Conservation (phyloP, 2,888 invertebrate genomes). For the Lithodes maja region DNA sequence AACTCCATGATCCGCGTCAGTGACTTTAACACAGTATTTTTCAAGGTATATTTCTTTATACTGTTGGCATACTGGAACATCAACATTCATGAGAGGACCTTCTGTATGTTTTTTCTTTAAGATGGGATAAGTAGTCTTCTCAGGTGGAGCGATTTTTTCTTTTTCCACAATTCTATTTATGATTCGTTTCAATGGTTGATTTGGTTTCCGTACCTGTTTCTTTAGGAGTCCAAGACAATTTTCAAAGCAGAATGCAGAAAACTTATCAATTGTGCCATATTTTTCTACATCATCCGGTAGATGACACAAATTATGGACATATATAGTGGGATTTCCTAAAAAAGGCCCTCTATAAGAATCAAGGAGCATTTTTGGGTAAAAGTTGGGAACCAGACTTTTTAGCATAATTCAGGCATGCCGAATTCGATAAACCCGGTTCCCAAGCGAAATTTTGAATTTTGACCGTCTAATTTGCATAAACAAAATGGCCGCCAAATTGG, state of each 20-base stretch:
- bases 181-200: background rate
- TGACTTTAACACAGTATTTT: slow-evolving; percentile 22
- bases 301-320: slow-evolving; percentile 17
- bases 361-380: no score
- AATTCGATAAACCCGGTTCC: no score
- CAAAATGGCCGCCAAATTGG: no score
- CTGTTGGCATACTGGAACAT: slow-evolving; percentile 10
- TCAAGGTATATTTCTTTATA: slow-evolving; percentile 18
- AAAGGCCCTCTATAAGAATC: no score
- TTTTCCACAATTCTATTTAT: slow-evolving; percentile 24
- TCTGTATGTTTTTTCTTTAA: slow-evolving; percentile 12
- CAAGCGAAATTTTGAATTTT: no score
- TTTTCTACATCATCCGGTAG: slow-evolving; percentile 14
- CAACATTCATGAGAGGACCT: background rate
- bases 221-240: background rate
- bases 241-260: slow-evolving; percentile 21
- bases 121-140: background rate
- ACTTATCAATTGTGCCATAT: slow-evolving; percentile 12
- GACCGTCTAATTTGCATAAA: no score
- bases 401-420: no score
- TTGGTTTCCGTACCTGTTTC: background rate
- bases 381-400: no score
- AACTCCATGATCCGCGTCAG: slow-evolving; percentile 4
- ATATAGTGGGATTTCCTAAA: no score
- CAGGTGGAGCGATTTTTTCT: background rate